Conservation (phyloP, 2,888 invertebrate species). For the Conus canariensis region DNA sequence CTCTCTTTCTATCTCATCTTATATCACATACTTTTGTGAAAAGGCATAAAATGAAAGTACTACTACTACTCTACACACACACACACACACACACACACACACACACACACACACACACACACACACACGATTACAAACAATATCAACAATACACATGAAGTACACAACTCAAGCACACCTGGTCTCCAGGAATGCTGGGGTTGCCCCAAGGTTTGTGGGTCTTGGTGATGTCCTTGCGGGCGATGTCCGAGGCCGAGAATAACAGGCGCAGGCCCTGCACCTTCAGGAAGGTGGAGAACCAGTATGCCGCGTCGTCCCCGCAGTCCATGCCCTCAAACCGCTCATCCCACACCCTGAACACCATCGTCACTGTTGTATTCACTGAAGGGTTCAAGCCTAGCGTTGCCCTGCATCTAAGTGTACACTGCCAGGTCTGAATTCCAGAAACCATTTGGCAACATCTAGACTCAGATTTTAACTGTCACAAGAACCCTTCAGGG, state of each 20-base stretch:
- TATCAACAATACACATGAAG: not conserved
- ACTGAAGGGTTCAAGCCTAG: not conserved
- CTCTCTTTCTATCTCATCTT: no score
- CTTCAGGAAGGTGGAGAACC: conserved; percentile 66
- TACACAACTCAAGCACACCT: conserved; percentile 45
- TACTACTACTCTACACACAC: not conserved
- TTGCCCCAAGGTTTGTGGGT: conserved; percentile 58
- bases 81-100: conserved; percentile 24
- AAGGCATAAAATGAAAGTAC: no score
- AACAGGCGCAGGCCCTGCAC: conserved; percentile 59
- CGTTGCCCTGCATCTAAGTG: not conserved
- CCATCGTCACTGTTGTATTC: no score
- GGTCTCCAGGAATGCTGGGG: conserved; percentile 56
- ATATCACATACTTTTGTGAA: no score
- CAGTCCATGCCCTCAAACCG: conserved; percentile 22
- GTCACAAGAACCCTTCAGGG: no score
- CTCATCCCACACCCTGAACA: conserved; percentile 62
- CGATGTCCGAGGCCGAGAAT: conserved; percentile 56
- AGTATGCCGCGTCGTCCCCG: conserved; percentile 55
- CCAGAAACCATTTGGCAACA: no score
- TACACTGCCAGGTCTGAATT: no score
- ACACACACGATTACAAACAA: not conserved
- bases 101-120: conserved; percentile 31
- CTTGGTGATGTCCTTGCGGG: conserved; percentile 56
- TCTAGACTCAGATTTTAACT: no score